Conservation (phyloP, 2,888 invertebrate genomes). For the Microctonus aethiopoides region DNA sequence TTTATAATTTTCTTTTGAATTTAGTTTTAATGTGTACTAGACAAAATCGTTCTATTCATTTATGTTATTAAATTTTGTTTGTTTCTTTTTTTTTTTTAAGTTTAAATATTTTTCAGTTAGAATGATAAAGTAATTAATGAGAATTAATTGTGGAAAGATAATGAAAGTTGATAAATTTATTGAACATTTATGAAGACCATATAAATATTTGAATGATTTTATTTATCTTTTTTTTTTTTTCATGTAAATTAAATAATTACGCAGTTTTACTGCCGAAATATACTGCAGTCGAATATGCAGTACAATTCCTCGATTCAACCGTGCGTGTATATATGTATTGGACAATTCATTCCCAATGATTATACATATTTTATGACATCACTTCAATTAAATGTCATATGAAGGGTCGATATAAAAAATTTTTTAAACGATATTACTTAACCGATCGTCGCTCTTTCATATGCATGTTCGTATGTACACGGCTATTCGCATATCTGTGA, state of each 20-base stretch:
- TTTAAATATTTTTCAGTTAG: no score
- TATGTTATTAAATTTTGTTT: no score
- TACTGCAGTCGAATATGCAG: constrained; percentile 5
- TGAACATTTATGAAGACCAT: no score
- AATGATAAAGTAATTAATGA: no score
- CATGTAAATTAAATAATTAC: constrained; percentile 10
- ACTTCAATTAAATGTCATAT: constrained; percentile 3
- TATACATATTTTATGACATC: background rate
- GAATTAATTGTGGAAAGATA: no score
- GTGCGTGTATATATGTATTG: background rate
- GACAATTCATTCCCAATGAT: background rate
- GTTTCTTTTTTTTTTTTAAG: no score
- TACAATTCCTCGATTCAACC: constrained; percentile 15
- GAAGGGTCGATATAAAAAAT: background rate
- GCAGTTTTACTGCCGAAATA: constrained; percentile 28
- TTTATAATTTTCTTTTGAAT: background rate
- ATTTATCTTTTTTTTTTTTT: constrained; percentile 3
- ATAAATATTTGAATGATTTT: constrained; percentile 7
- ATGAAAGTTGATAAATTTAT: no score
- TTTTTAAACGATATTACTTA: constrained; percentile 18
- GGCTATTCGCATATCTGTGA: constrained; percentile 9
- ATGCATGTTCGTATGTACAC: background rate
- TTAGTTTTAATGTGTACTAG: no score
- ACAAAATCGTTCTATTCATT: no score
- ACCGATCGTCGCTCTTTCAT: background rate